Conservation (phyloP, 2,113 vertebrate species). For the Bucco capensis region DNA sequence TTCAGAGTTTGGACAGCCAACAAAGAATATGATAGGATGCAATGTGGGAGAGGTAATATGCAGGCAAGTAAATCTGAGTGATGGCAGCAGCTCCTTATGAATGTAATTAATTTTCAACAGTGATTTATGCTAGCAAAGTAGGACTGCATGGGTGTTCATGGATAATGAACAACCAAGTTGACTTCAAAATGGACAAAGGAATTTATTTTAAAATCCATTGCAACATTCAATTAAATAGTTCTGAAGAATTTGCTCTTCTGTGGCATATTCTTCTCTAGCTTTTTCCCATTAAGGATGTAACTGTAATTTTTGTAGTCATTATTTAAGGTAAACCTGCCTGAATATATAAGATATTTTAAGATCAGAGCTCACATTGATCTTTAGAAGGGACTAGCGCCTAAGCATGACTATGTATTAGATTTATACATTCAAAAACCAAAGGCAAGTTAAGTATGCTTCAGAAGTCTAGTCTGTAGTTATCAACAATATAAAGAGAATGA, state of each 20-base stretch:
- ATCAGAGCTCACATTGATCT: not conserved
- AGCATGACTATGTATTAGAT: not conserved
- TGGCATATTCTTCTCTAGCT: not conserved
- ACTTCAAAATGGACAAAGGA: not conserved
- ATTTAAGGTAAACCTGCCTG: not conserved
- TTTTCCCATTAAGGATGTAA: not conserved
- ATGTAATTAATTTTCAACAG: not conserved
- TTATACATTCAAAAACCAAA: not conserved
- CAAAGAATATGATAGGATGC: not conserved
- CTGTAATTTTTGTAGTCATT: accelerated
- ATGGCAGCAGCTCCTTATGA: not conserved
- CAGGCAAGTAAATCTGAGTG: not conserved
- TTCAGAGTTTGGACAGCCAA: not conserved
- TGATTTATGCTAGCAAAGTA: not conserved
- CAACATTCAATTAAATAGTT: not conserved
- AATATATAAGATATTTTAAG: not conserved
- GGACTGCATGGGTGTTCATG: not conserved
- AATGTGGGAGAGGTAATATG: not conserved
- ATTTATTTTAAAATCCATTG: not conserved
- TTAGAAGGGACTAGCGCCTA: not conserved
- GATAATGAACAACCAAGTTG: not conserved
- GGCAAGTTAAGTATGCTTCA: not conserved
- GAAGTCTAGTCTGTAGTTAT: not conserved
- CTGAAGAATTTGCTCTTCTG: not conserved
- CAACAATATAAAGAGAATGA: not conserved